A percentile compares a stretch with the other conserved stretches of the same genome.
phyloP scores from a whole-genome alignment of 1,140 invertebrate species.

The Ectropis grisescens region DNA sequence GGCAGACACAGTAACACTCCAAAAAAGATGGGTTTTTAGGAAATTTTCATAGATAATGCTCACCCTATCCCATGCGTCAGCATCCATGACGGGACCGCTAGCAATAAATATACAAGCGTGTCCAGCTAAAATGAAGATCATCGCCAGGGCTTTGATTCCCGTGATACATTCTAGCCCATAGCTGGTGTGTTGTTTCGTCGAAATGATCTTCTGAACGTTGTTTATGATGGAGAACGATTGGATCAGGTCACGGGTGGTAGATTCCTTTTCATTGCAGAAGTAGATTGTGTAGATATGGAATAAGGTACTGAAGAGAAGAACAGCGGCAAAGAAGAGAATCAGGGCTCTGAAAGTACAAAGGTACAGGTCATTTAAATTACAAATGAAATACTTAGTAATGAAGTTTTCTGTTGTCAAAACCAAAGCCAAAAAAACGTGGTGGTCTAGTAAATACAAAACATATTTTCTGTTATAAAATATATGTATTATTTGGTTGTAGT shows the following conservation, averaged over 20 bases:
- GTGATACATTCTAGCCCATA: slow-evolving; percentile 75
- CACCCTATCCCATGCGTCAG: slow-evolving; percentile 73
- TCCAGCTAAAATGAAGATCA: slow-evolving; percentile 75
- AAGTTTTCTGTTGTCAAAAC: too few relatives aligned
- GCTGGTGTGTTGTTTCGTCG: slow-evolving; percentile 72
- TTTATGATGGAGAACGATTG: slow-evolving; percentile 72
- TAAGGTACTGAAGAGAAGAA: slow-evolving; percentile 44
- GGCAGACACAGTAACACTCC: too few relatives aligned
- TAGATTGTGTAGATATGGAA: slow-evolving; percentile 44
- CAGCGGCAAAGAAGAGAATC: slow-evolving; percentile 33
- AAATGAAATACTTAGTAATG: too few relatives aligned
- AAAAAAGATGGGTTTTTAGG: too few relatives aligned
- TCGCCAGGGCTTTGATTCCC: slow-evolving; percentile 76
- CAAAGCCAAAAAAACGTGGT: too few relatives aligned
- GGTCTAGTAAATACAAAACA: too few relatives aligned
- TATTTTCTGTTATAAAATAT: too few relatives aligned
- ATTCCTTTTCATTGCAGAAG: slow-evolving; percentile 23
- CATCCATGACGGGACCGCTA: slow-evolving; percentile 75
- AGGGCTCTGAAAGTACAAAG: slow-evolving; percentile 34
- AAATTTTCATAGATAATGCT: too few relatives aligned
- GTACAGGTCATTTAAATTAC: too few relatives aligned
- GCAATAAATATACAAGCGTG: slow-evolving; percentile 75
- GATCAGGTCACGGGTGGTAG: slow-evolving; percentile 47
- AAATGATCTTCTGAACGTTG: slow-evolving; percentile 73
- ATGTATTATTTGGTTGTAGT: too few relatives aligned